These are phyloP conservation scores for Drosophila mimetica DNA, from an alignment of 2,888 invertebrate genomes.

Conservation along the genomic window DNA sequence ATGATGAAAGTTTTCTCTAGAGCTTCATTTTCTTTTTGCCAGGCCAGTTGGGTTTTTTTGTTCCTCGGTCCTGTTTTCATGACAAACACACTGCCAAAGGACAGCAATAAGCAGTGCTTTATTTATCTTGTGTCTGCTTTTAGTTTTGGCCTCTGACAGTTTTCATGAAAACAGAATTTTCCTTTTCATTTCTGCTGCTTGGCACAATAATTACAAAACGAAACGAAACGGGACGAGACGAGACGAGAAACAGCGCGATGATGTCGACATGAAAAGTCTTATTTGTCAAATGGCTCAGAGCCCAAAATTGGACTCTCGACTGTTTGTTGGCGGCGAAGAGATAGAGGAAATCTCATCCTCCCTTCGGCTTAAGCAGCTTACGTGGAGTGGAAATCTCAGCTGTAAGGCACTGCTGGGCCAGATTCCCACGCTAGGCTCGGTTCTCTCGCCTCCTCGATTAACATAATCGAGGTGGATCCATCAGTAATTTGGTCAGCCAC, in stretches of 20 bases:
- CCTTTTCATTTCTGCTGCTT: constrained; percentile 51
- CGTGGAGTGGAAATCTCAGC: constrained; percentile 32
- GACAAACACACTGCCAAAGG: constrained; percentile 38
- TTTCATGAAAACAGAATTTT: constrained; percentile 52
- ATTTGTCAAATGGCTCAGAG: constrained; percentile 43
- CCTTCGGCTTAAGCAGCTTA: constrained; percentile 44
- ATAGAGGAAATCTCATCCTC: constrained; percentile 4
- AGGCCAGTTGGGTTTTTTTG: constrained; percentile 14
- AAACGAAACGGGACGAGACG: not conserved
- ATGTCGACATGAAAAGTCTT: constrained; percentile 40
- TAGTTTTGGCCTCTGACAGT: constrained; percentile 56
- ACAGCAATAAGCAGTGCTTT: constrained; percentile 46
- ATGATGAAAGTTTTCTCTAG: constrained; percentile 43
- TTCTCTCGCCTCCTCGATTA: constrained; percentile 27
- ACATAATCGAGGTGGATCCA: constrained; percentile 47
- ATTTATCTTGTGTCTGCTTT: constrained; percentile 63
- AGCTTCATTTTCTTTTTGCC: constrained; percentile 25
- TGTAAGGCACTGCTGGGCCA: constrained; percentile 8
- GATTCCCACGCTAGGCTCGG: constrained; percentile 47
- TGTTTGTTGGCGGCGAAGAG: constrained; percentile 1
- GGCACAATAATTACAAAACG: constrained; percentile 44
- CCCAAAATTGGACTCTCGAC: constrained; percentile 32
- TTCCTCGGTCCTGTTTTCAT: constrained; percentile 23
- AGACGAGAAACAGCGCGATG: constrained; percentile 20
- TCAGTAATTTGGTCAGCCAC: constrained; percentile 41